Conservation (phyloP, 2,113 vertebrate genomes). For the Syrmaticus mikado region DNA sequence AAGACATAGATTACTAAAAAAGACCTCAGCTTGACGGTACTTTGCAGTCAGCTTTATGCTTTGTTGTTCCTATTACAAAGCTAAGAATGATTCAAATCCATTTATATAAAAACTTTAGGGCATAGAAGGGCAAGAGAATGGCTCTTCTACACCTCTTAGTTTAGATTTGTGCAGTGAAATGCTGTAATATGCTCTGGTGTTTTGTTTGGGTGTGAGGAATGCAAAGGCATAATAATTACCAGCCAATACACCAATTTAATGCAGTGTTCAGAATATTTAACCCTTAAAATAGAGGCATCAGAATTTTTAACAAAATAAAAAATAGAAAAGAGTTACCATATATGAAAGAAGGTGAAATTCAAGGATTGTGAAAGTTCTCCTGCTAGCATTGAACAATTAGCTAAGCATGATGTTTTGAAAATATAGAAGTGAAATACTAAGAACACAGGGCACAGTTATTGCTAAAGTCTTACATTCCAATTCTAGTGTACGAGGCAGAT, state of each 20-base stretch:
- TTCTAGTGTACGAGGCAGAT: not conserved
- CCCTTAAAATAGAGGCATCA: not conserved
- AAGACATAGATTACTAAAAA: not conserved
- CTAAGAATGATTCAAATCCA: not conserved
- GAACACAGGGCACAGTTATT: not conserved
- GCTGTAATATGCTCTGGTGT: not conserved
- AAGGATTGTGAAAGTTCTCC: not conserved
- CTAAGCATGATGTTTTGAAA: not conserved
- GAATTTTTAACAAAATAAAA: not conserved
- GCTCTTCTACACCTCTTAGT: not conserved
- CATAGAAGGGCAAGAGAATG: not conserved
- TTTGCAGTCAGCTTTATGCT: not conserved
- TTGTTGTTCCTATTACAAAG: not conserved
- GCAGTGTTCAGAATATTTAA: not conserved
- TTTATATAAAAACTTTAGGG: conserved; percentile 6
- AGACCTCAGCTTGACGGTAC: not conserved
- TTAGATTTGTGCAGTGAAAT: not conserved
- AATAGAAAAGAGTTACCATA: not conserved
- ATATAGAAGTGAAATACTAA: not conserved
- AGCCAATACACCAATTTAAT: not conserved
- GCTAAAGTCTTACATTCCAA: not conserved
- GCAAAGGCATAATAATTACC: not conserved
- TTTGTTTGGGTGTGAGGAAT: not conserved
- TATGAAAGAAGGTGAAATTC: not conserved
- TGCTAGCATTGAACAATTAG: not conserved